phyloP scores from a whole-genome alignment of 2,888 invertebrate species.

The Schizaphis graminum region DNA sequence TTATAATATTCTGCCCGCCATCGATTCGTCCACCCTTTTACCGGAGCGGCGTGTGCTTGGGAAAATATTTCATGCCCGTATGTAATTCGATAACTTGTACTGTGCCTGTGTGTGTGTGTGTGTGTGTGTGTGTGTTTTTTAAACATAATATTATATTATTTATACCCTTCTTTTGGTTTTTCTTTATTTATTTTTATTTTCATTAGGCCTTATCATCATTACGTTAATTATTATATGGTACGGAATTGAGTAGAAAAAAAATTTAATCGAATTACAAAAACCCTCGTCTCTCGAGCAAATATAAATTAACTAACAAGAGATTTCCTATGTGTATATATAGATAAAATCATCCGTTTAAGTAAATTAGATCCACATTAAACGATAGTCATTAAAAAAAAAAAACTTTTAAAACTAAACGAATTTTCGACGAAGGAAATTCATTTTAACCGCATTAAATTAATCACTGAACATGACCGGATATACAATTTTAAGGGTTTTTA shows the following conservation, averaged over 20 bases:
- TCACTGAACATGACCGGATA: constrained; percentile 28
- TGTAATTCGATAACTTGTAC: constrained; percentile 41
- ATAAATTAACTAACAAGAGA: constrained; percentile 55
- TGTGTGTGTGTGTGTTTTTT: constrained; percentile 26
- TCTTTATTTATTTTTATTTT: constrained; percentile 4
- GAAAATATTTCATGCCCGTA: constrained; percentile 23
- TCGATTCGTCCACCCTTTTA: background rate
- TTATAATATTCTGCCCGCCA: background rate
- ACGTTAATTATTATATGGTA: constrained; percentile 46
- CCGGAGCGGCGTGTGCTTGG: background rate
- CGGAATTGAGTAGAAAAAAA: background rate
- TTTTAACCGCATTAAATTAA: constrained; percentile 37
- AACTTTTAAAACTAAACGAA: constrained; percentile 39
- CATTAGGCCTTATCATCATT: constrained; percentile 4
- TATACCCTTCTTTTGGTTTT: constrained; percentile 40
- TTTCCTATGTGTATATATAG: constrained; percentile 21
- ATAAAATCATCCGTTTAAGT: constrained; percentile 47
- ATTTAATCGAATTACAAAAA: constrained; percentile 64
- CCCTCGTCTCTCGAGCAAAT: constrained; percentile 29
- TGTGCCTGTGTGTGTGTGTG: background rate
- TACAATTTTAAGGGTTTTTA: background rate
- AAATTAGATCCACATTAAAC: constrained; percentile 40
- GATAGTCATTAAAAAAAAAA: constrained; percentile 22
- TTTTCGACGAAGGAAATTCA: background rate
- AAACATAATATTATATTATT: background rate